Evolutionary conservation across 2,113 vertebrate species (phyloP).

Genomic region (Rynchops niger): DNA sequence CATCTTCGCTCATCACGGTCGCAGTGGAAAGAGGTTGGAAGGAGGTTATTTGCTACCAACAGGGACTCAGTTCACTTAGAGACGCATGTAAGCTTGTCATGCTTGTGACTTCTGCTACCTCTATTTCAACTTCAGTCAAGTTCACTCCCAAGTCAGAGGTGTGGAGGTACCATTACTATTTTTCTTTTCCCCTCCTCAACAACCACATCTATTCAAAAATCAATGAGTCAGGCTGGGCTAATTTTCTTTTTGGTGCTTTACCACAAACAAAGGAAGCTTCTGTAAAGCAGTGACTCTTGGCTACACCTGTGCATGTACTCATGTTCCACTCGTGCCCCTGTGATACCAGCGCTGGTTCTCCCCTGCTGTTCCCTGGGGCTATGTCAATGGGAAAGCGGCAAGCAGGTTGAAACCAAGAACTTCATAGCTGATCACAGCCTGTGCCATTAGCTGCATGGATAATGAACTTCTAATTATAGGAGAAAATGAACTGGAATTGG

Average conservation of each 20-base stretch:
- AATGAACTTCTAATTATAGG: not conserved
- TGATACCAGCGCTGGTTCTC: not conserved
- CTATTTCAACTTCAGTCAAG: not conserved
- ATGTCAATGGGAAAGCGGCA: not conserved
- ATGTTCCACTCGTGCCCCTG: not conserved
- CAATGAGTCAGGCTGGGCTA: not conserved
- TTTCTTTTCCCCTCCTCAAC: not conserved
- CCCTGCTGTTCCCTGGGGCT: not conserved
- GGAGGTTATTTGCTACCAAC: not conserved
- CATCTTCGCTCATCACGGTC: fast-evolving
- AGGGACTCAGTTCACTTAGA: not conserved
- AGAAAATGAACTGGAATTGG: not conserved
- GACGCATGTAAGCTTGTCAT: not conserved
- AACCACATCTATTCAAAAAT: not conserved
- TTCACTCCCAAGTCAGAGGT: not conserved
- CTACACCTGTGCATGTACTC: not conserved
- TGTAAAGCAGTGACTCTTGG: not conserved
- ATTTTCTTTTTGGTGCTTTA: not conserved
- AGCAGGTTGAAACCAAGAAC: not conserved
- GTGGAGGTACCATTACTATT: not conserved
- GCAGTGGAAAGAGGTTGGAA: not conserved
- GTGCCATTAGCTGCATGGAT: not conserved
- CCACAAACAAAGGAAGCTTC: not conserved
- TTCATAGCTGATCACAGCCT: not conserved
- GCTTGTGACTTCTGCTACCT: not conserved